Percentiles rank a stretch among this genome's conserved stretches.
Evolutionary conservation across 2,888 invertebrate genomes (phyloP).

Genomic region (Notodonta dromedarius): DNA sequence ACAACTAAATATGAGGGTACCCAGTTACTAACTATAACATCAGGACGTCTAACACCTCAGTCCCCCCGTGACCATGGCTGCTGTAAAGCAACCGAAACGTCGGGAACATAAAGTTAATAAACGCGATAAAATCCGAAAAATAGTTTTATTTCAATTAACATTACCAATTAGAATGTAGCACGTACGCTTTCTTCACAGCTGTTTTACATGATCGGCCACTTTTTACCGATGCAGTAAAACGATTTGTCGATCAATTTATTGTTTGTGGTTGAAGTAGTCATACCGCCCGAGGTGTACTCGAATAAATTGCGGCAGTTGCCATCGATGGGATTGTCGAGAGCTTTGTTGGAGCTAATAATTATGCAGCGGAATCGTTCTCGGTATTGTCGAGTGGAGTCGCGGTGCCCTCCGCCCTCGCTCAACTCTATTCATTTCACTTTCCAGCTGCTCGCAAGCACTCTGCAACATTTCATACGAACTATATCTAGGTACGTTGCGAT

Average conservation of each 20-base stretch:
- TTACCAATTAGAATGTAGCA: conserved; percentile 10
- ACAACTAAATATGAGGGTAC: too few relatives aligned
- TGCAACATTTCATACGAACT: conserved; percentile 10
- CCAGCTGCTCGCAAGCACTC: conserved; percentile 10
- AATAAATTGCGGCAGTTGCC: conserved; percentile 15
- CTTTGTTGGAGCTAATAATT: conserved; percentile 19
- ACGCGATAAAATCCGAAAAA: too few relatives aligned
- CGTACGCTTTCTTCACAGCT: conserved; percentile 17
- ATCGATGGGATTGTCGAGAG: conserved; percentile 14
- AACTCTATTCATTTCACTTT: conserved; percentile 19
- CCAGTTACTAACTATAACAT: too few relatives aligned
- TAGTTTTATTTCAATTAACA: too few relatives aligned
- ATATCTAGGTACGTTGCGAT: neutral
- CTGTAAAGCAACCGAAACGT: too few relatives aligned
- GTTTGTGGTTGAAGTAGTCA: conserved; percentile 6
- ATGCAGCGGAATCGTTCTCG: conserved; percentile 19
- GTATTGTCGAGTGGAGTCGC: conserved; percentile 11
- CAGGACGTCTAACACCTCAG: too few relatives aligned
- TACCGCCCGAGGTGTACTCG: conserved; percentile 9
- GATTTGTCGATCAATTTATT: conserved; percentile 26
- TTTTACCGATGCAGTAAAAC: conserved; percentile 27
- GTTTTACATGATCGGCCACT: conserved; percentile 23
- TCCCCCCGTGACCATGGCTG: too few relatives aligned
- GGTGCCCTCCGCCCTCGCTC: conserved; percentile 12
- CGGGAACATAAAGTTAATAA: too few relatives aligned